phyloP scores from a whole-genome alignment of 2,888 invertebrate species.

The Apodemia duryi region DNA sequence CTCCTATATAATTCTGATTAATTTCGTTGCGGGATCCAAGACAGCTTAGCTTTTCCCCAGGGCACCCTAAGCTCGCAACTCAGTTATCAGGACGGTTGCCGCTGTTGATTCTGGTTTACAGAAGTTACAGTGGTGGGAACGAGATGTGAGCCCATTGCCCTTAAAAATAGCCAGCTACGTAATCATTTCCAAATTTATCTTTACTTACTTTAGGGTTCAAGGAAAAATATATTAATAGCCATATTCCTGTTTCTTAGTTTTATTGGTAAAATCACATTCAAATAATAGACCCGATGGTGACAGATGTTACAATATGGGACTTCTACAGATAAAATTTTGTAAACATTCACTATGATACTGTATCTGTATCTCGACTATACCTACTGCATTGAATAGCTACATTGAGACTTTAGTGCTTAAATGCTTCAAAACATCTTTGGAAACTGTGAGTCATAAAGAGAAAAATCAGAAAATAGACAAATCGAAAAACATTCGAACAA shows the following conservation, averaged over 20 bases:
- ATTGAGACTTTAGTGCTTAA: constrained; percentile 67
- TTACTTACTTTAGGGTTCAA: background rate
- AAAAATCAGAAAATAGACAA: constrained; percentile 60
- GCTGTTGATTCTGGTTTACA: no score
- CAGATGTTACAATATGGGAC: constrained; percentile 66
- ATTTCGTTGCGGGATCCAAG: no score
- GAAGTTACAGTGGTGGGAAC: no score
- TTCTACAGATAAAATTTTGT: constrained; percentile 72
- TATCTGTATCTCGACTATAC: constrained; percentile 72
- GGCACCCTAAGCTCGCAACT: no score
- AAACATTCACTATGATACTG: constrained; percentile 69
- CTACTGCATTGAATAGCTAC: constrained; percentile 67
- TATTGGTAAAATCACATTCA: constrained; percentile 80
- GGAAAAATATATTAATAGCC: constrained; percentile 36
- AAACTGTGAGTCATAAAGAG: constrained; percentile 51
- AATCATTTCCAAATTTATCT: background rate
- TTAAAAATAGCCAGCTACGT: background rate
- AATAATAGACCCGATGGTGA: constrained; percentile 77
- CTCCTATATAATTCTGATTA: no score
- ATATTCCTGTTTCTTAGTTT: constrained; percentile 59
- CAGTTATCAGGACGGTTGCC: no score
- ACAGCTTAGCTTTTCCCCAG: no score
- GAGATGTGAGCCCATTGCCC: no score
- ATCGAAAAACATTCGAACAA: constrained; percentile 63
- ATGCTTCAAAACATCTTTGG: constrained; percentile 69